phyloP scores from a whole-genome alignment of 2,797 vertebrate genomes.

The Megalops cyprinoides region DNA sequence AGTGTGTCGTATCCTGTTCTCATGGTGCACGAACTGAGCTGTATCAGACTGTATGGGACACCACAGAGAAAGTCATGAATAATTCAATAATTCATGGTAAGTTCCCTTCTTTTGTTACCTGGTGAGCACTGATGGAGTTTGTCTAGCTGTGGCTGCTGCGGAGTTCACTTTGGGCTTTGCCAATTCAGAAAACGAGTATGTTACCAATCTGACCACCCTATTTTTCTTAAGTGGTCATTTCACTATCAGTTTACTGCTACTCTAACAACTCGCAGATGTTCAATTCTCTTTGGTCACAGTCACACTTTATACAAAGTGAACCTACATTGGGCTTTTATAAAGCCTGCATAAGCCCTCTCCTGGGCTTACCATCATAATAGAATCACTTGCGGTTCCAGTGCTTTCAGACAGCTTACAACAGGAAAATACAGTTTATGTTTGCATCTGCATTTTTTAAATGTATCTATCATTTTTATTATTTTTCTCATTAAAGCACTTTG shows the following conservation, averaged over 20 bases:
- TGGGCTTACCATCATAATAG: too few relatives aligned
- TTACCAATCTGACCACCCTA: conserved; percentile 26
- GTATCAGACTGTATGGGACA: conserved; percentile 33
- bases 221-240: not conserved
- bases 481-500: too few relatives aligned
- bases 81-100: conserved; percentile 45
- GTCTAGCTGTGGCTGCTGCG: conserved; percentile 43
- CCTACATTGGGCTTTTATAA: not conserved
- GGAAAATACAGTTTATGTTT: too few relatives aligned
- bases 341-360: too few relatives aligned
- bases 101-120: conserved; percentile 57
- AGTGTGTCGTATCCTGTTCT: not conserved
- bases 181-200: conserved; percentile 45
- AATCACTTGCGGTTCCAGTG: too few relatives aligned
- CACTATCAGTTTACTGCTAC: not conserved
- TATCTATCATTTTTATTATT: too few relatives aligned
- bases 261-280: not conserved
- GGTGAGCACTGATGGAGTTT: conserved; percentile 48
- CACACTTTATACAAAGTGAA: not conserved
- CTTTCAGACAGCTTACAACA: too few relatives aligned
- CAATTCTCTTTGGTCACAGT: not conserved
- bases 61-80: conserved; percentile 47
- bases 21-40: too few relatives aligned
- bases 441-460: too few relatives aligned
- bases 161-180: conserved; percentile 59